These are phyloP conservation scores for Polydrusus cervinus DNA, from an alignment of 2,888 invertebrate genomes.

Conservation along the genomic window DNA sequence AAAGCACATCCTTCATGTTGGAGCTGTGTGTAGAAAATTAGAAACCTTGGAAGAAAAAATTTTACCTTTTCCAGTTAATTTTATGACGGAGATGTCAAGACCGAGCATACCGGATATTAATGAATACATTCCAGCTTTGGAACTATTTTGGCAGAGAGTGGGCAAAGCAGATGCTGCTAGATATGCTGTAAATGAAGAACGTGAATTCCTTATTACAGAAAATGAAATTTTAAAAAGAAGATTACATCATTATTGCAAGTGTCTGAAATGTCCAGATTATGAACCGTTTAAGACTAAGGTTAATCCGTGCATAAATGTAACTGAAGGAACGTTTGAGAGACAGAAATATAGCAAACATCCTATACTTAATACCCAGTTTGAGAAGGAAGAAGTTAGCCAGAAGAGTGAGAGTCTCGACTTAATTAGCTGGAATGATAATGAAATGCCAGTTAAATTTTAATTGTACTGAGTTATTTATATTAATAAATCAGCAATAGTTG, in stretches of 20 bases:
- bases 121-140: slow-evolving; percentile 56
- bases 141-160: slow-evolving; percentile 66
- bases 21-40: slow-evolving; percentile 79
- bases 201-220: slow-evolving; percentile 63
- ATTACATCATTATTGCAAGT: slow-evolving; percentile 39
- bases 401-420: slow-evolving; percentile 17
- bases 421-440: slow-evolving; percentile 14
- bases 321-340: slow-evolving; percentile 55
- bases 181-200: slow-evolving; percentile 65
- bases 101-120: slow-evolving; percentile 33
- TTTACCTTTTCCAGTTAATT: slow-evolving; percentile 65
- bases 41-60: slow-evolving; percentile 78
- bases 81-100: slow-evolving; percentile 39
- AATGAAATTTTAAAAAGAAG: slow-evolving; percentile 60
- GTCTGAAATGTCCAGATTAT: slow-evolving; percentile 45
- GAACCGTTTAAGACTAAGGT: slow-evolving; percentile 36
- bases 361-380: slow-evolving; percentile 8
- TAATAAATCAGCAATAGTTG: neutral
- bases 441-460: slow-evolving; percentile 22
- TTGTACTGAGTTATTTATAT: neutral
- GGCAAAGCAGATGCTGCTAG: slow-evolving; percentile 64
- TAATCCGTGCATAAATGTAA: slow-evolving; percentile 47
- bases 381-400: slow-evolving; percentile 28
- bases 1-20: slow-evolving; percentile 76
- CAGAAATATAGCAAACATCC: slow-evolving; percentile 56